Evolutionary conservation across 1,140 invertebrate genomes (phyloP), one percentile per base, ranked within the genome.

Genomic region (Plectrocnemia conspersa): DNA sequence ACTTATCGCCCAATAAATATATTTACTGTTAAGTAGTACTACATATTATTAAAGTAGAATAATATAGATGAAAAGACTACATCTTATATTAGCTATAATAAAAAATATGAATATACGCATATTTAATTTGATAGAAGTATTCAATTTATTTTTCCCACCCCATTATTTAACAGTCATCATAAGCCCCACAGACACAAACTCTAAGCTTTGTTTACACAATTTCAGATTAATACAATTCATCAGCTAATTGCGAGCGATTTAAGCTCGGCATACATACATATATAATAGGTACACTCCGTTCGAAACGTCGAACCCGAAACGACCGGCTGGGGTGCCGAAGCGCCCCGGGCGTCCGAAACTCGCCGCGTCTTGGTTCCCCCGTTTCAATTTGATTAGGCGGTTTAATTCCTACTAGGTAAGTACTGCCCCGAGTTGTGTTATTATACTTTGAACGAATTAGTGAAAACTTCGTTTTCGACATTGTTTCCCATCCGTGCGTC

Each of bases 401-500:
- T 54, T 45, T 27, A 45, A 33, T 29, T 44, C 36, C n/a, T 11
- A n/a, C n/a, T n/a, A 52, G n/a, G 29, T 52, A 52, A 52, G 19
- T 52, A 22, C 29, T 16, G 38, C 19, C 40, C 42, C 13, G 33
- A 36, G 35, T 54, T 32, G 24, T 35, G 33, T n/a, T n/a, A n/a
- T n/a, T n/a, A 45, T 32, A 32, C 41, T 44, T 23, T 45, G 44
- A 56, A 56, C 46, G 54, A 56, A 56, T 56, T 40, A 56, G 45
- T 27, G 54, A 56, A 56, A 56, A 56, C 54, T 56, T 56, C 45
- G 44, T 56, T 49, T 41, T 10, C 11, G 41, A 38, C 36, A 52
- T 52, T 45, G 52, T 45, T 33, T 46, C 29, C 24, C 27, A 32
- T 48, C 33, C 32, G 27, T 55, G 53, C 44, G 25, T 55, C 41